Conservation (phyloP, 1,140 invertebrate genomes). For the Heterodera carotae region DNA sequence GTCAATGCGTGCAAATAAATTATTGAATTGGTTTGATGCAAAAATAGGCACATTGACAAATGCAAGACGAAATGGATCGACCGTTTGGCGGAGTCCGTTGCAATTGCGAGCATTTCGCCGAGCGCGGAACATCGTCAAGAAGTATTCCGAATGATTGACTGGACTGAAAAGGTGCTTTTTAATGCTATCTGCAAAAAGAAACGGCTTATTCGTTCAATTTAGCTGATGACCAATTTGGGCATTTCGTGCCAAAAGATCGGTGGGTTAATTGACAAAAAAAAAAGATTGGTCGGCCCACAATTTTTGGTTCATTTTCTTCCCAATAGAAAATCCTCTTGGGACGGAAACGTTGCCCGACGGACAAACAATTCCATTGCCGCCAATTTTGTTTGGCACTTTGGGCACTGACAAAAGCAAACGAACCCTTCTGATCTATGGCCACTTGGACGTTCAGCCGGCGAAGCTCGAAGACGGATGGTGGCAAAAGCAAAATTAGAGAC, state of each 20-base stretch:
- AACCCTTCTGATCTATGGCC: slow-evolving; percentile 91
- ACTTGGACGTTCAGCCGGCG: slow-evolving; percentile 96
- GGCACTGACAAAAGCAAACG: slow-evolving; percentile 79
- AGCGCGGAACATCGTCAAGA: slow-evolving; percentile 80
- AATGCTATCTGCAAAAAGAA: not conserved
- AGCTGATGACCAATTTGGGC: slow-evolving; percentile 77
- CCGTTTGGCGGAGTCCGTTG: slow-evolving; percentile 81
- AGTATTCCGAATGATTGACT: slow-evolving; percentile 78
- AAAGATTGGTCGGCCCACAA: not conserved
- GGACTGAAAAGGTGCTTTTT: slow-evolving; percentile 71
- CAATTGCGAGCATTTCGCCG: slow-evolving; percentile 91
- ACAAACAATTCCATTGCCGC: slow-evolving; percentile 77
- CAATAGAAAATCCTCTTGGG: slow-evolving; percentile 74
- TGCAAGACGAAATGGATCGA: slow-evolving; percentile 78
- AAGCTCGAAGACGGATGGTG: slow-evolving; percentile 40
- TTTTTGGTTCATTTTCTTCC: not conserved
- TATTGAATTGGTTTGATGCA: slow-evolving; percentile 12
- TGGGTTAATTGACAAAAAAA: not conserved
- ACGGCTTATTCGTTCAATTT: slow-evolving; percentile 8
- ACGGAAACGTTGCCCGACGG: slow-evolving; percentile 76
- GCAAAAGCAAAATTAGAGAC: not conserved
- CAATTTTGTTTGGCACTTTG: slow-evolving; percentile 81
- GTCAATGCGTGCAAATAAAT: not conserved
- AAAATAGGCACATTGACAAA: slow-evolving; percentile 76
- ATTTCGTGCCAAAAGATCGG: slow-evolving; percentile 73